phyloP scores from a whole-genome alignment of 1,140 invertebrate species.

The Metopolophium dirhodum region DNA sequence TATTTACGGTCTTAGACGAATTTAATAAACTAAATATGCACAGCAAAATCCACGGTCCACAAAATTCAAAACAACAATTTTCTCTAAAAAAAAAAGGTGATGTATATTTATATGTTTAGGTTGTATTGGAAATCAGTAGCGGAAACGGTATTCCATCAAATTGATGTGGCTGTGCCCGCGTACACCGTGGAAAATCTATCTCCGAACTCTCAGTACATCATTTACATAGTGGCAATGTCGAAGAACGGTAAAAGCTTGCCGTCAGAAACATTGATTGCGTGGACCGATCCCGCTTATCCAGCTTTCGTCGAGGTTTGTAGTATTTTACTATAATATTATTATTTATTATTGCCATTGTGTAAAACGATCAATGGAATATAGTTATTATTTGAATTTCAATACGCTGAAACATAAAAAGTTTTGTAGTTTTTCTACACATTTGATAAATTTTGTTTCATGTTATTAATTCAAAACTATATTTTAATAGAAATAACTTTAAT shows the following conservation, averaged over 20 bases:
- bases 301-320: conserved; percentile 77
- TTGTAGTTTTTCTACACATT: not conserved
- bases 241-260: conserved; percentile 73
- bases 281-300: conserved; percentile 85
- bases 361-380: not conserved
- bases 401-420: not conserved
- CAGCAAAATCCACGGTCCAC: not conserved
- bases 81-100: not conserved
- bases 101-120: conserved; percentile 62
- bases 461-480: not conserved
- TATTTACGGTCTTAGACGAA: too few relatives aligned
- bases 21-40: too few relatives aligned
- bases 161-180: conserved; percentile 73
- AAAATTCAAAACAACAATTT: not conserved
- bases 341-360: too few relatives aligned
- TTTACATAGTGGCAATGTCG: conserved; percentile 75
- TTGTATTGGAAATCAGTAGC: conserved; percentile 72
- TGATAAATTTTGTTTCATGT: not conserved
- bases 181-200: conserved; percentile 72
- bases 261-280: conserved; percentile 80
- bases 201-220: conserved; percentile 79
- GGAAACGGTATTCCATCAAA: conserved; percentile 68
- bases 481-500: not conserved
- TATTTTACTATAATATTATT: not conserved
- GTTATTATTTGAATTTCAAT: not conserved